A percentile compares a stretch with the other conserved stretches of the same genome.
Evolutionary conservation across 2,888 invertebrate genomes (phyloP).

Genomic region (Aphodius granarius): DNA sequence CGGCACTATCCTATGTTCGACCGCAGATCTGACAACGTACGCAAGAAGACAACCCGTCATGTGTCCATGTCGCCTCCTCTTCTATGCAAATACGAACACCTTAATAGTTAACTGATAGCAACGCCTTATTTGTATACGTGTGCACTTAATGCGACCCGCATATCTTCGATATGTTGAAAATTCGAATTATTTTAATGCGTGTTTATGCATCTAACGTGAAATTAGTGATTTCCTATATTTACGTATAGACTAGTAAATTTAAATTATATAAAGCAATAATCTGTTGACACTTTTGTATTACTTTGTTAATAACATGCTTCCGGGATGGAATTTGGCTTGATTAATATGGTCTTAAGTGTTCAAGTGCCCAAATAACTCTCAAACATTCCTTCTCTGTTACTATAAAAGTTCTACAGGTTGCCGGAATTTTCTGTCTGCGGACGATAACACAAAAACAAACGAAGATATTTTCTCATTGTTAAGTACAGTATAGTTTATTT

Average conservation of each 20-base stretch:
- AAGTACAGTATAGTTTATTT: too few species aligned
- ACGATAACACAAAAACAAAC: too few species aligned
- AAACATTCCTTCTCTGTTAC: too few species aligned
- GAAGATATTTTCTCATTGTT: too few species aligned
- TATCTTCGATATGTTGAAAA: background rate
- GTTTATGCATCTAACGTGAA: background rate
- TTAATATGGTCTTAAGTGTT: too few species aligned
- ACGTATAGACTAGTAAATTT: background rate
- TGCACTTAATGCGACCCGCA: background rate
- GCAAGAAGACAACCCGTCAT: constrained; percentile 6
- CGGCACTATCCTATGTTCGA: constrained; percentile 10
- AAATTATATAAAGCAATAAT: background rate
- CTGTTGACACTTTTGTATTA: background rate
- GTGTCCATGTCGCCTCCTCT: background rate
- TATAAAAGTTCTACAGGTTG: too few species aligned
- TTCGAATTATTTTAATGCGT: background rate
- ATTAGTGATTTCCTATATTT: background rate
- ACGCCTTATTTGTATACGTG: constrained; percentile 1
- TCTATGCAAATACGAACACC: background rate
- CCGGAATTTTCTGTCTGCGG: too few species aligned
- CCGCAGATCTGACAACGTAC: background rate
- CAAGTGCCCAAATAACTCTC: too few species aligned
- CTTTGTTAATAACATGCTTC: too few species aligned
- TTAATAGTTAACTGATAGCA: constrained; percentile 8
- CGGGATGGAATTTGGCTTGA: too few species aligned